Evolutionary conservation across 53 echinoderm and acorn worm genomes (phyloP).

Genomic region (Stichopus horrens): DNA sequence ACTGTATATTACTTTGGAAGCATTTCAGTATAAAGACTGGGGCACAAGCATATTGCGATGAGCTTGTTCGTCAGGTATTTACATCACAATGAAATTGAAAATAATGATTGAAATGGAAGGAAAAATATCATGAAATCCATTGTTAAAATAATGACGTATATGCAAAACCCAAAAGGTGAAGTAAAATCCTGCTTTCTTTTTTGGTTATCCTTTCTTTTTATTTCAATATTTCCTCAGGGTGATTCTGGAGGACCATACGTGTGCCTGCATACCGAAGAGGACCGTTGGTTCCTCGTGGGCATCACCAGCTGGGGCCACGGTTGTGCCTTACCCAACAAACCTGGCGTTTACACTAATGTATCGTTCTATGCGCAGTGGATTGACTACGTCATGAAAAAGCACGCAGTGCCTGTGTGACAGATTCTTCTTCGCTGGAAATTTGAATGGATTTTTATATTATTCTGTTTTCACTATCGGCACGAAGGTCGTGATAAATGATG

Average conservation of each 20-base stretch:
- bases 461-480: no score
- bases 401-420: not conserved
- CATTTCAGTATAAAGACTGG: no score
- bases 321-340: constrained; percentile 74
- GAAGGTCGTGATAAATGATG: no score
- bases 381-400: constrained; percentile 39
- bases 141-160: not conserved
- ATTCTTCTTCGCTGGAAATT: no score
- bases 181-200: not conserved
- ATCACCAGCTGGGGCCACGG: constrained; percentile 93
- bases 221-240: constrained; percentile 48
- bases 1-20: no score
- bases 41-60: no score
- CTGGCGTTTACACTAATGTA: constrained; percentile 82
- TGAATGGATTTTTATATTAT: no score
- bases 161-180: not conserved
- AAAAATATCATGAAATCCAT: not conserved
- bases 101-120: no score
- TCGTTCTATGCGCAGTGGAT: constrained; percentile 67
- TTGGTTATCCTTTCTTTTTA: not conserved
- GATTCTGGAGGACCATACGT: constrained; percentile 80
- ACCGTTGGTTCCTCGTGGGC: constrained; percentile 80
- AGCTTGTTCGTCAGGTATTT: no score
- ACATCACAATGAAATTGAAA: no score
- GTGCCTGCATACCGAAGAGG: constrained; percentile 61